Percentiles rank a stretch among this genome's conserved stretches.
phyloP scores from a whole-genome alignment of 2,797 vertebrate species.

The Myotis findleyi region DNA sequence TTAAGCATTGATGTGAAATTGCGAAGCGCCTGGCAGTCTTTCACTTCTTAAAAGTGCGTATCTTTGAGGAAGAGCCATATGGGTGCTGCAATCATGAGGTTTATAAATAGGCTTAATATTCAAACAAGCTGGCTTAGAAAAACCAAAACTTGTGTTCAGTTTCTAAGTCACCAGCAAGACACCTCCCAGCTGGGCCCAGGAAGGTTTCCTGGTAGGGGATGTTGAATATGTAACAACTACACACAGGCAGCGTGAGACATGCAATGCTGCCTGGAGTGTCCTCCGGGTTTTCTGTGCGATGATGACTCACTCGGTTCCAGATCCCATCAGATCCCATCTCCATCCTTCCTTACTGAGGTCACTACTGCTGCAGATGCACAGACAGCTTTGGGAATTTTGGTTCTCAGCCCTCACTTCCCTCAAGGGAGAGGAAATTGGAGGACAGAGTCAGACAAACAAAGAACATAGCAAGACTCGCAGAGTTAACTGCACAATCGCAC shows the following conservation, averaged over 20 bases:
- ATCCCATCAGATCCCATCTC: not conserved
- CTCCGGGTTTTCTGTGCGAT: not conserved
- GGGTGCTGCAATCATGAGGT: constrained; percentile 37
- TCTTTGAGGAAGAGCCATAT: constrained; percentile 60
- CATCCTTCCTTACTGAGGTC: not conserved
- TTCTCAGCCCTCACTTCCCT: not conserved
- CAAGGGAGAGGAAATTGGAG: not conserved
- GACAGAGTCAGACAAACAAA: not conserved
- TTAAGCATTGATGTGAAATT: constrained; percentile 27
- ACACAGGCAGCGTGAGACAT: not conserved
- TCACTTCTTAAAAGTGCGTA: constrained; percentile 39
- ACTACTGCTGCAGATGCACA: not conserved
- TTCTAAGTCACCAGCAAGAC: constrained; percentile 48
- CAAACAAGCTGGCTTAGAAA: constrained; percentile 50
- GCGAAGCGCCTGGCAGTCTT: constrained; percentile 8
- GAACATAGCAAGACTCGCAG: not conserved
- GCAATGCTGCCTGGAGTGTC: not conserved
- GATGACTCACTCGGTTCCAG: not conserved
- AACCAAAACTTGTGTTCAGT: not conserved
- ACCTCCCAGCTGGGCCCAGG: not conserved
- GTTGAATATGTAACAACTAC: not conserved
- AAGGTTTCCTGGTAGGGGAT: not conserved
- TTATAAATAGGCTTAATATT: constrained; percentile 70
- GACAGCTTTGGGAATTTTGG: not conserved
- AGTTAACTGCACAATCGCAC: not conserved